Percentiles rank a stretch among this genome's conserved stretches.
phyloP scores from a whole-genome alignment of 1,140 invertebrate species.

The Zaprionus inermis region DNA sequence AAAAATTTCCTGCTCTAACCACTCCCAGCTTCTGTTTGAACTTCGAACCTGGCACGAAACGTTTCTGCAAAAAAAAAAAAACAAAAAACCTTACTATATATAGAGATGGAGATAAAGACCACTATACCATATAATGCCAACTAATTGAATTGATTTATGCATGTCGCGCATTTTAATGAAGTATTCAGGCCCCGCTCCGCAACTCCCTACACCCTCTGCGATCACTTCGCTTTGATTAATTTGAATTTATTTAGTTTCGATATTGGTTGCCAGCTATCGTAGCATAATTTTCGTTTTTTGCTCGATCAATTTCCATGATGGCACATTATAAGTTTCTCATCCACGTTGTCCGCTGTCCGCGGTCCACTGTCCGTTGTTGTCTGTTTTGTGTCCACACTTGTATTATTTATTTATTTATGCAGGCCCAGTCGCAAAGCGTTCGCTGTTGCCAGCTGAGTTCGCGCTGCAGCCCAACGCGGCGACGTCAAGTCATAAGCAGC shows the following conservation, averaged over 20 bases:
- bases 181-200: slow-evolving; percentile 29
- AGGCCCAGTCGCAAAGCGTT: slow-evolving; percentile 3
- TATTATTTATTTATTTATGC: slow-evolving; percentile 80
- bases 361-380: slow-evolving; percentile 53
- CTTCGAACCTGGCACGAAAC: slow-evolving; percentile 10
- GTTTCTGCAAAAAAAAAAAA: neutral
- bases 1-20: slow-evolving; percentile 7
- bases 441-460: slow-evolving; percentile 33
- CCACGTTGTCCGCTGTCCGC: slow-evolving; percentile 35
- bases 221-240: slow-evolving; percentile 64
- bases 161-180: slow-evolving; percentile 64
- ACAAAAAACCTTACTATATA: neutral
- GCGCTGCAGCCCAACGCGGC: slow-evolving; percentile 7
- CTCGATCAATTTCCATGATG: slow-evolving; percentile 75
- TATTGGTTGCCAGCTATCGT: slow-evolving; percentile 13
- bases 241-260: slow-evolving; percentile 74
- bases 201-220: slow-evolving; percentile 1
- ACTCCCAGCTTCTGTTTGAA: slow-evolving; percentile 28
- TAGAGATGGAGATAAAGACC: slow-evolving; percentile 19
- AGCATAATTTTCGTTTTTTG: slow-evolving; percentile 46
- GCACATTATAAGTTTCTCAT: slow-evolving; percentile 49
- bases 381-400: slow-evolving; percentile 74
- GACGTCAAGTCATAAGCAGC: slow-evolving; percentile 25
- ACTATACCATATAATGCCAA: slow-evolving; percentile 68
- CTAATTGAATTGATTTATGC: slow-evolving; percentile 82